These are phyloP conservation scores for Sisor rabdophorus DNA, from an alignment of 2,113 vertebrate species.

Conservation along the genomic window DNA sequence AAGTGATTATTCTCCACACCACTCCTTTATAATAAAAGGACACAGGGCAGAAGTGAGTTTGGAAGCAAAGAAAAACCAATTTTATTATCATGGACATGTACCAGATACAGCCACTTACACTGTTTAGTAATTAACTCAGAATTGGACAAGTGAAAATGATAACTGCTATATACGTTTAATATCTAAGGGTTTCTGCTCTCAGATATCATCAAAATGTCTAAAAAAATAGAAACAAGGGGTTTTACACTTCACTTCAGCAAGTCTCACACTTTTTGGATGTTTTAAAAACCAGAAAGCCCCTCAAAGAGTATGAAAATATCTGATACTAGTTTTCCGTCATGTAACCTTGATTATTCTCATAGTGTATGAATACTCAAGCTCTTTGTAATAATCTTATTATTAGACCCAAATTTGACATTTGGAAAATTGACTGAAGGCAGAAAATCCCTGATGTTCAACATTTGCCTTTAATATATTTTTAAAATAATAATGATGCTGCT, in stretches of 20 bases:
- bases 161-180: neutral
- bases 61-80: too few relatives aligned
- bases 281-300: neutral
- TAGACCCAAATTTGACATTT: constrained; percentile 28
- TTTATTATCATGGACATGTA: neutral
- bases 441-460: constrained; percentile 6
- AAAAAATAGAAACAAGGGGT: too few relatives aligned
- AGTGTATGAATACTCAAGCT: neutral
- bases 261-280: neutral
- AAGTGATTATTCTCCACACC: neutral
- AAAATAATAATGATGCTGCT: constrained; percentile 23
- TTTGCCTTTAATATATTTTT: constrained; percentile 37
- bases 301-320: neutral
- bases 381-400: constrained; percentile 18
- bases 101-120: neutral
- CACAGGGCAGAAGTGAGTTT: neutral
- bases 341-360: constrained; percentile 13
- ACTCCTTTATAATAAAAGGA: constrained; percentile 1
- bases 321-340: neutral
- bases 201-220: neutral
- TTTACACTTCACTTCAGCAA: too few relatives aligned
- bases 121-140: neutral
- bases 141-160: too few relatives aligned
- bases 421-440: constrained; percentile 22
- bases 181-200: neutral